Evolutionary conservation across 2,797 vertebrate genomes (phyloP).

Genomic region (Tympanoctomys barrerae): DNA sequence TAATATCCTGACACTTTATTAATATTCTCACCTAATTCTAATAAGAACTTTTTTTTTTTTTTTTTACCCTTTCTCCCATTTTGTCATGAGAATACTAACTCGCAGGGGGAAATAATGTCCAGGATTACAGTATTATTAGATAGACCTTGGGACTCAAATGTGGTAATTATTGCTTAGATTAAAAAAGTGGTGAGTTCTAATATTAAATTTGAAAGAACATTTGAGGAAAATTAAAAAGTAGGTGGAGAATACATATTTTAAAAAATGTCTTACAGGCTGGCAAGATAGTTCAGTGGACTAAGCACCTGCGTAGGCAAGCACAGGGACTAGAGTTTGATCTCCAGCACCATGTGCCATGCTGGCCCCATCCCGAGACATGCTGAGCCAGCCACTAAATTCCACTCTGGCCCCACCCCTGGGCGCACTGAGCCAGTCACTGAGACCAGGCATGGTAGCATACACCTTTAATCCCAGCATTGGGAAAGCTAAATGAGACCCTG

Average conservation of each 20-base stretch:
- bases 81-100: background rate
- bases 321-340: too few species aligned
- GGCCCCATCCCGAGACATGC: too few species aligned
- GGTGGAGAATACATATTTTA: background rate
- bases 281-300: too few species aligned
- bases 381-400: too few species aligned
- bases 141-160: background rate
- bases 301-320: too few species aligned
- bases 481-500: too few species aligned
- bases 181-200: background rate
- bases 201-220: slow-evolving; percentile 37
- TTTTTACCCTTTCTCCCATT: background rate
- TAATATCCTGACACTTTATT: background rate
- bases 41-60: background rate
- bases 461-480: too few species aligned
- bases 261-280: background rate
- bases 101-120: background rate
- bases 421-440: too few species aligned
- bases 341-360: too few species aligned
- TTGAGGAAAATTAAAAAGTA: slow-evolving; percentile 19
- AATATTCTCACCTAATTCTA: background rate
- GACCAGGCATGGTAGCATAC: too few species aligned
- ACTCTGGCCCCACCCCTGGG: too few species aligned
- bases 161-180: background rate
- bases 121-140: background rate